phyloP scores from a whole-genome alignment of 2,113 vertebrate genomes.

The Salvelinus alpinus region DNA sequence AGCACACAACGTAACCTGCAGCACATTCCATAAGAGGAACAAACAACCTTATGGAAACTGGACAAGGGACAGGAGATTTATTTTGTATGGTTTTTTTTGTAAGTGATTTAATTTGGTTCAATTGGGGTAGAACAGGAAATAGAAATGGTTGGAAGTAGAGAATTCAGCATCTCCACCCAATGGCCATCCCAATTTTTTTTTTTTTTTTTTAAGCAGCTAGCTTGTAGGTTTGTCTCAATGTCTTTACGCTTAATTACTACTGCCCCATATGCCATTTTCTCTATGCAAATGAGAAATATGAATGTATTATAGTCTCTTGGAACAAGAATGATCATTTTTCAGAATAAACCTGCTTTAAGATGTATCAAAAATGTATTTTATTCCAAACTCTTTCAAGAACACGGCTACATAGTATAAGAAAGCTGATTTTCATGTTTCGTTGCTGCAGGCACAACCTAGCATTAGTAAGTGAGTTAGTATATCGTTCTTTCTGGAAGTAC shows the following conservation, averaged over 20 bases:
- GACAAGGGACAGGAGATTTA: neutral
- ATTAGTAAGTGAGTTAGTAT: neutral
- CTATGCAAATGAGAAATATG: neutral
- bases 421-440: neutral
- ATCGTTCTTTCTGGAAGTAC: neutral
- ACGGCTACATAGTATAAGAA: neutral
- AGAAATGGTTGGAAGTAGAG: neutral
- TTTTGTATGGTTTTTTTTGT: neutral
- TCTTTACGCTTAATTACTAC: too few species aligned
- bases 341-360: neutral
- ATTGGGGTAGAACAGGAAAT: neutral
- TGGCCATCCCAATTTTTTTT: neutral
- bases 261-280: constrained; percentile 3
- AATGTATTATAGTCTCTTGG: constrained; percentile 20
- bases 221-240: neutral
- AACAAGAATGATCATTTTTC: neutral
- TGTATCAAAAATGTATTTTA: neutral
- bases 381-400: neutral
- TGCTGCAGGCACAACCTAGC: neutral
- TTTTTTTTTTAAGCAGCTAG: neutral
- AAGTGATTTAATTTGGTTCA: neutral
- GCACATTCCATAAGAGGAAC: neutral
- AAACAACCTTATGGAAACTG: neutral
- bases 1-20: neutral
- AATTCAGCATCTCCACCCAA: neutral